Percentiles rank a stretch among this genome's conserved stretches.
Evolutionary conservation across 2,888 invertebrate species (phyloP).

Genomic region (Cheilosia urbana): DNA sequence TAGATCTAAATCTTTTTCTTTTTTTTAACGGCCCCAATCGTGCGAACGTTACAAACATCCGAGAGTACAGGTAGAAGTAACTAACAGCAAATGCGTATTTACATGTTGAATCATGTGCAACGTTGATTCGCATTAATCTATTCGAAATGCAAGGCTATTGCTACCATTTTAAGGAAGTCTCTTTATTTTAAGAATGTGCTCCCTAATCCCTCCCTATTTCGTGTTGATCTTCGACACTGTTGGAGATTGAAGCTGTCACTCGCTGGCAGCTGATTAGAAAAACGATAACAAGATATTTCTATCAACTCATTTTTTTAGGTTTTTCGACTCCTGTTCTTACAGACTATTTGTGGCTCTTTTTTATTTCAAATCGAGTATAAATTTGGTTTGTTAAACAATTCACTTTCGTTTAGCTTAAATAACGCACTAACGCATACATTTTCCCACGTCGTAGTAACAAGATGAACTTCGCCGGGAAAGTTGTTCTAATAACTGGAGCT

Average conservation of each 20-base stretch:
- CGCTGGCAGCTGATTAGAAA: background rate
- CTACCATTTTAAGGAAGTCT: background rate
- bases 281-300: slow-evolving; percentile 35
- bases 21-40: too few relatives aligned
- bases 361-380: background rate
- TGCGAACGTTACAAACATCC: too few relatives aligned
- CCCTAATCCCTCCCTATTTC: slow-evolving; percentile 10
- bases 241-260: slow-evolving; percentile 20
- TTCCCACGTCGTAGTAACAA: background rate
- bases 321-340: background rate
- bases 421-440: background rate
- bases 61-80: too few relatives aligned
- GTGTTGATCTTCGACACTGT: slow-evolving; percentile 9
- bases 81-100: too few relatives aligned
- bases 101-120: too few relatives aligned
- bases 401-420: background rate
- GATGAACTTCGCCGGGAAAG: slow-evolving; percentile 87
- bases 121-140: too few relatives aligned
- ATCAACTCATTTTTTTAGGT: background rate
- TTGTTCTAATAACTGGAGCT: slow-evolving; percentile 88
- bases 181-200: slow-evolving; percentile 39
- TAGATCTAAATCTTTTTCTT: too few relatives aligned
- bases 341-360: slow-evolving; percentile 13
- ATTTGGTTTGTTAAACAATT: slow-evolving; percentile 17
- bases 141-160: background rate